Evolutionary conservation across 2,797 vertebrate species (phyloP), one percentile per base, ranked within the genome.

Genomic region (Tamandua tetradactyla): DNA sequence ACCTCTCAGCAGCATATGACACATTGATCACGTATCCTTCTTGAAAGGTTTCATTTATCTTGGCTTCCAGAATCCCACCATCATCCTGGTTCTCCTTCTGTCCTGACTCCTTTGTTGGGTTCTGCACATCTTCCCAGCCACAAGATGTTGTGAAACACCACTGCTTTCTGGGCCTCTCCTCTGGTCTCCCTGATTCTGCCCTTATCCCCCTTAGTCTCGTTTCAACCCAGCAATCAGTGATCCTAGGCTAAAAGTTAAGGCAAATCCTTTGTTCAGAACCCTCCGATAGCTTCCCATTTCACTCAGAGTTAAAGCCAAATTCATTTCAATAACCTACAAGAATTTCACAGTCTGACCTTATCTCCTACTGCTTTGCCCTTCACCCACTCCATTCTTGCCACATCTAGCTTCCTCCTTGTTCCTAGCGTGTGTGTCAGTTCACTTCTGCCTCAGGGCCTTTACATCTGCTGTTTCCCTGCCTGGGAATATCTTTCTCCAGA

Each of bases 341-440:
- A 27, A 44, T 42, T 22, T 92, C 74, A 10, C 7, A 0, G 81
- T 25, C 10, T 35, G 86, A 52, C 47, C 57, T 20, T n/a, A 23
- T 1, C 44, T 30, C 75, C 55, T 40, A 1, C 49, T 0, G 0
- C 3, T 4, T 30, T 17, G 44, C 30, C 76, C 15, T 2, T 44
- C 14, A 0, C 13, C 59, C n/a, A 30, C 18, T 40, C 59, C n/a
- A 5, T 25, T 8, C 75, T 37, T 0, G 42, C 42, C 52, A 9
- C 15, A 0, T 27, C 2, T 7, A 2, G 20, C 47, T 22, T 44
- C 42, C 18, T 14, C 0, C 0, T 13, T 64, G 0, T 22, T 74
- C 47, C 78, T 61, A 25, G 72, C 35, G 23, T 0, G 5, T 23
- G 47, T 27, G 47, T 37, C 32, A 1, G 68, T 55, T 57, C 44